A percentile compares a stretch with the other conserved stretches of the same genome.
Conservation (phyloP, 2,797 vertebrate species). For the Malurus splendens region DNA sequence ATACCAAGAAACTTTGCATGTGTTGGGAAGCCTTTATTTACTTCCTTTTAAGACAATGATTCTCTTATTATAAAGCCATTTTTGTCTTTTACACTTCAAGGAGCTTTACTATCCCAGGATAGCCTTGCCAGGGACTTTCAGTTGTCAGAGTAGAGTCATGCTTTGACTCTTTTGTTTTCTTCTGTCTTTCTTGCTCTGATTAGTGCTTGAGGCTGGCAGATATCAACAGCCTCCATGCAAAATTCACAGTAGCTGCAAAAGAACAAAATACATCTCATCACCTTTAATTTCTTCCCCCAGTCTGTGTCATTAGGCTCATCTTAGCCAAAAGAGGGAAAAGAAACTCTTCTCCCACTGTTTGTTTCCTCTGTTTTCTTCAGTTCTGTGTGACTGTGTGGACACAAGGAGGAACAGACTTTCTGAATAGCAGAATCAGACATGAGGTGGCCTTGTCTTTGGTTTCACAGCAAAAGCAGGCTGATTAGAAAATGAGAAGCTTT, state of each 20-base stretch:
- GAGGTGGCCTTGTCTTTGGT: background rate
- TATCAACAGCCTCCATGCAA: background rate
- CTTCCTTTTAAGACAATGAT: background rate
- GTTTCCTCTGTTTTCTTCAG: background rate
- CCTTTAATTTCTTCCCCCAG: background rate
- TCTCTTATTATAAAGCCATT: background rate
- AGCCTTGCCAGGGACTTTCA: background rate
- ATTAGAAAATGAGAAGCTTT: background rate
- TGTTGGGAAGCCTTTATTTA: background rate
- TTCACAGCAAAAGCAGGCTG: background rate
- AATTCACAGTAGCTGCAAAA: background rate
- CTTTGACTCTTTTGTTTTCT: background rate
- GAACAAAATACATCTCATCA: background rate
- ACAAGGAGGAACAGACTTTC: background rate
- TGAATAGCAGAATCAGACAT: background rate
- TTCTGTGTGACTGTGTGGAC: background rate
- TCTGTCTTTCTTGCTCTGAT: background rate
- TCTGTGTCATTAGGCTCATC: background rate
- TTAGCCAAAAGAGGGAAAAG: background rate
- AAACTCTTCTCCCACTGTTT: background rate
- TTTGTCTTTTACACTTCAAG: background rate
- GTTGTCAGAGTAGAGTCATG: background rate
- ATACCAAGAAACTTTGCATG: background rate
- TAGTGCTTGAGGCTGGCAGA: background rate
- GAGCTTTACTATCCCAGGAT: background rate